Conservation (phyloP, 2,888 invertebrate species). For the Stenchaetothrips biformis region DNA sequence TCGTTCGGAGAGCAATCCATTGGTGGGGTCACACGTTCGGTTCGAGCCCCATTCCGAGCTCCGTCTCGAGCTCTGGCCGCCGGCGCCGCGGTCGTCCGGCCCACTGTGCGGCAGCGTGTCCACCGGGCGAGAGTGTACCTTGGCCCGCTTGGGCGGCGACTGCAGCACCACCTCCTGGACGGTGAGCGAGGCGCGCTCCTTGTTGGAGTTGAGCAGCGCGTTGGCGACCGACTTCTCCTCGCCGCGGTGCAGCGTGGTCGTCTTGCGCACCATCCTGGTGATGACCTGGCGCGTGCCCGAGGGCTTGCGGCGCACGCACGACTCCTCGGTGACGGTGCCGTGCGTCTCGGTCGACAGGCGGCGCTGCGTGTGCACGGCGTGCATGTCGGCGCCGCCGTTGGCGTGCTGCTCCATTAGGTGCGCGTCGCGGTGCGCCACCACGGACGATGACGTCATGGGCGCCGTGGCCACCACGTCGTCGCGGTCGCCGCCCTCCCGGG, state of each 20-base stretch:
- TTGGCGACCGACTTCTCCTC: slow-evolving; percentile 73
- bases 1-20: too few relatives aligned
- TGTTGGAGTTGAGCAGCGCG: slow-evolving; percentile 58
- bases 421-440: background rate
- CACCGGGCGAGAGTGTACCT: slow-evolving; percentile 64
- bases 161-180: slow-evolving; percentile 51
- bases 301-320: slow-evolving; percentile 28
- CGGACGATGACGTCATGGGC: background rate
- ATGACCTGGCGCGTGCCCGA: slow-evolving; percentile 73
- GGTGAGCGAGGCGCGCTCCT: slow-evolving; percentile 42
- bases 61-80: too few relatives aligned
- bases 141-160: slow-evolving; percentile 62
- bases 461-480: slow-evolving; percentile 46
- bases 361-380: slow-evolving; percentile 76
- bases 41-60: too few relatives aligned
- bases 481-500: slow-evolving; percentile 58
- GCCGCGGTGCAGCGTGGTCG: slow-evolving; percentile 80
- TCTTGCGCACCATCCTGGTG: slow-evolving; percentile 79
- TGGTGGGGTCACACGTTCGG: too few relatives aligned
- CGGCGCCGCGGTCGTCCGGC: too few relatives aligned
- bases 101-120: background rate
- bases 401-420: slow-evolving; percentile 44
- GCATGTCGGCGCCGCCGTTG: slow-evolving; percentile 54
- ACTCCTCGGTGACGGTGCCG: slow-evolving; percentile 47
- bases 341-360: slow-evolving; percentile 77